Conservation (phyloP, 2,888 invertebrate genomes). For the Stramonita haemastoma region DNA sequence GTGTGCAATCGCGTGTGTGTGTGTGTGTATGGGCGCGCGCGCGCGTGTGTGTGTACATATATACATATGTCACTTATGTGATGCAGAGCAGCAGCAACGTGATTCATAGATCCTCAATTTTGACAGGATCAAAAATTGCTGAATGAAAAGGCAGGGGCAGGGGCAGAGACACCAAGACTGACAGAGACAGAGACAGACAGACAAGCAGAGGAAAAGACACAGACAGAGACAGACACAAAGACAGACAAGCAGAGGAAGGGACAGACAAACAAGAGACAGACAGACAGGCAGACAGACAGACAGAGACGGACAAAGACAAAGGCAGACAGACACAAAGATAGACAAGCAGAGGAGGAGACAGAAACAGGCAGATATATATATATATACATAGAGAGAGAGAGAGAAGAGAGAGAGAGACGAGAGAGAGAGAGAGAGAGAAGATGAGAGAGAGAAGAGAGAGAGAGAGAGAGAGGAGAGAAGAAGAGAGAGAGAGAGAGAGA, state of each 20-base stretch:
- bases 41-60: too few species aligned
- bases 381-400: not conserved
- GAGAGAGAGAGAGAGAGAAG: not conserved
- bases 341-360: not conserved
- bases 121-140: too few species aligned
- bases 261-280: not conserved
- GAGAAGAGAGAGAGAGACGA: not conserved
- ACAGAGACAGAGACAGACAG: not conserved
- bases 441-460: not conserved
- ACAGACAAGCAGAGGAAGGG: not conserved
- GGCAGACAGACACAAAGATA: not conserved
- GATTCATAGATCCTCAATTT: too few species aligned
- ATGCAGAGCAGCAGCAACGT: too few species aligned
- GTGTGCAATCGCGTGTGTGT: too few species aligned
- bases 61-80: too few species aligned
- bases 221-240: not conserved
- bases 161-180: too few species aligned
- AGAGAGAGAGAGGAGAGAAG: not conserved
- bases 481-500: not conserved
- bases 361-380: not conserved
- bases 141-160: too few species aligned
- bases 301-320: not conserved
- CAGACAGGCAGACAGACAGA: not conserved
- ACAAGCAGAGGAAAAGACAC: not conserved
- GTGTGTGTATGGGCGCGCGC: too few species aligned